Evolutionary conservation across 2,797 vertebrate species (phyloP).

Genomic region (Leucoraja ocellata): DNA sequence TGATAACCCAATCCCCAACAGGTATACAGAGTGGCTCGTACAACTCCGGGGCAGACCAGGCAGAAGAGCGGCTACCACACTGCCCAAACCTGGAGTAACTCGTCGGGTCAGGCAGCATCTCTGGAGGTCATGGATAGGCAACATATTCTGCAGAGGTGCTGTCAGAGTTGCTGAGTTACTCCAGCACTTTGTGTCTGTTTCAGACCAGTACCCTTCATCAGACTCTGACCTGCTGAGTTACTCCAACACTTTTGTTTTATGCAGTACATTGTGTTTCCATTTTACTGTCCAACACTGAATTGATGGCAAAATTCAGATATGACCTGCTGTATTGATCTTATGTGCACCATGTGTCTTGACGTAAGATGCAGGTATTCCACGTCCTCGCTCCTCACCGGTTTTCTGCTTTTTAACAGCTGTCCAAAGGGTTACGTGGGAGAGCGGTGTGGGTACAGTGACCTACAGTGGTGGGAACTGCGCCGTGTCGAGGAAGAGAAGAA

Average conservation of each 20-base stretch:
- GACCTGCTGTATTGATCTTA: background rate
- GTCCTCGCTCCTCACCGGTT: background rate
- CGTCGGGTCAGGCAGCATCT: too few relatives aligned
- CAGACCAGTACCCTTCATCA: too few relatives aligned
- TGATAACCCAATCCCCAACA: background rate
- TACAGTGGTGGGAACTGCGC: slow-evolving; percentile 81
- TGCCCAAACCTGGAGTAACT: background rate
- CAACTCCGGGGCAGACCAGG: background rate
- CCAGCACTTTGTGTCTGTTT: too few relatives aligned
- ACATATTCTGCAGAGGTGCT: too few relatives aligned
- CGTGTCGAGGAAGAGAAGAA: slow-evolving; percentile 59
- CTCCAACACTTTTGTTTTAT: too few relatives aligned
- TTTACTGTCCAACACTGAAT: background rate
- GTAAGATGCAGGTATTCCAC: background rate
- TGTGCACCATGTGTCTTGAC: background rate
- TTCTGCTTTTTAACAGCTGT: slow-evolving; percentile 59
- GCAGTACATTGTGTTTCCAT: too few relatives aligned
- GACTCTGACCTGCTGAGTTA: too few relatives aligned
- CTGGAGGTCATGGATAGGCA: too few relatives aligned
- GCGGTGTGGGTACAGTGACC: slow-evolving; percentile 80
- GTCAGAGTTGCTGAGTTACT: too few relatives aligned
- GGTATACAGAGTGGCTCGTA: too few relatives aligned
- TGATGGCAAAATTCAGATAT: background rate
- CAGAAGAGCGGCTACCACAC: background rate
- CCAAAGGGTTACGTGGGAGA: slow-evolving; percentile 73